Evolutionary conservation across 1,140 invertebrate genomes (phyloP).

Genomic region (Diprion similis): DNA sequence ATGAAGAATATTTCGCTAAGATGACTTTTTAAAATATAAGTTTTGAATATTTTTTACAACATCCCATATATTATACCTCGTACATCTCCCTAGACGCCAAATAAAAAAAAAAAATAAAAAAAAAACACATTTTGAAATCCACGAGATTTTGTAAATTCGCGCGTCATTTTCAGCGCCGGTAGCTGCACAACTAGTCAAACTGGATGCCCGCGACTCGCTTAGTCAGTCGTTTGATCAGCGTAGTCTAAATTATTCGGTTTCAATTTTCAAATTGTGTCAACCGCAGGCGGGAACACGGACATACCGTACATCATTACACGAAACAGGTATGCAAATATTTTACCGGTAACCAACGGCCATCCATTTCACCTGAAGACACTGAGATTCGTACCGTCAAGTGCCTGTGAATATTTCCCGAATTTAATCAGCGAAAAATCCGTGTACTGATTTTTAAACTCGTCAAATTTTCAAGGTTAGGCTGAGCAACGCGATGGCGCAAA

Average conservation of each 20-base stretch:
- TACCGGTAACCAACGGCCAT: too few species aligned
- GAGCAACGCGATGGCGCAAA: not conserved
- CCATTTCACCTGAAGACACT: too few species aligned
- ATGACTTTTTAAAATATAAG: slow-evolving; percentile 50
- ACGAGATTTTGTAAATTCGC: not conserved
- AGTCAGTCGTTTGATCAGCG: not conserved
- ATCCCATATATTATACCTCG: slow-evolving; percentile 14
- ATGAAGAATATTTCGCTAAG: slow-evolving; percentile 46
- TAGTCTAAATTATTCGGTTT: not conserved
- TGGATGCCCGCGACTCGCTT: not conserved
- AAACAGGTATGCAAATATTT: too few species aligned
- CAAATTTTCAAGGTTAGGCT: too few species aligned
- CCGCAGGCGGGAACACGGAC: not conserved
- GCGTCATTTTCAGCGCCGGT: not conserved
- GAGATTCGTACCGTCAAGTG: too few species aligned
- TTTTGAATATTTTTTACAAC: slow-evolving; percentile 56
- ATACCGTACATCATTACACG: too few species aligned
- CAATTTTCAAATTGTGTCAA: not conserved
- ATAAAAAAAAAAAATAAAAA: too few species aligned
- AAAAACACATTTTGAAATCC: not conserved
- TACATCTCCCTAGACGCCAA: not conserved
- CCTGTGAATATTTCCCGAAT: too few species aligned
- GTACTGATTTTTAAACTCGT: too few species aligned
- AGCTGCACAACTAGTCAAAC: not conserved
- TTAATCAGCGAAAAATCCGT: too few species aligned